A percentile compares a stretch with the other conserved stretches of the same genome.
These are phyloP conservation scores for Shinisaurus crocodilurus DNA, from an alignment of 2,113 vertebrate species.

Conservation along the genomic window DNA sequence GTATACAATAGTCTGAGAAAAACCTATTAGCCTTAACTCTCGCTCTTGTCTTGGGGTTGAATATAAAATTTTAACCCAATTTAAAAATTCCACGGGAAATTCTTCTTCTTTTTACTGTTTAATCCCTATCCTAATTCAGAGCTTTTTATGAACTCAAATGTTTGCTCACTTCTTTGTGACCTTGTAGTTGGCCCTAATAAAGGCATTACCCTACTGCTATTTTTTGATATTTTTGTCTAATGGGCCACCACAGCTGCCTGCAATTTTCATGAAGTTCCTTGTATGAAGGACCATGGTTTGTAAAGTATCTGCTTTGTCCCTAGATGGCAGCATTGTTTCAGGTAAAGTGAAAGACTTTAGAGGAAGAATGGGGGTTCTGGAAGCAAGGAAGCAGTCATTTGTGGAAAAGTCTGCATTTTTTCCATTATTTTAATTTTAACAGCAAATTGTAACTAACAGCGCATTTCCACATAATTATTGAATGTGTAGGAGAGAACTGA, in stretches of 20 bases:
- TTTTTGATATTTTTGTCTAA: background rate
- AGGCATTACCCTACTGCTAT: background rate
- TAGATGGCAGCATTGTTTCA: conserved; percentile 68
- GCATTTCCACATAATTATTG: conserved; percentile 43
- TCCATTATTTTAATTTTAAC: conserved; percentile 37
- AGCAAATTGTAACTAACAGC: conserved; percentile 36
- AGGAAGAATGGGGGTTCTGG: background rate
- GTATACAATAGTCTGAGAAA: too few species aligned
- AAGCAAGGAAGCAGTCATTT: background rate
- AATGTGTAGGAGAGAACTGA: conserved; percentile 29
- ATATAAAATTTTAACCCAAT: too few species aligned
- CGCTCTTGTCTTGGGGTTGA: too few species aligned
- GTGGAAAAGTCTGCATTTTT: background rate
- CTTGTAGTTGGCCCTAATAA: background rate
- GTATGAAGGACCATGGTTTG: background rate
- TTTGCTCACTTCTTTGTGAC: background rate
- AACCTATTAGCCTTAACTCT: too few species aligned
- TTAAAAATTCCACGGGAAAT: too few species aligned
- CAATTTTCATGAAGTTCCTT: background rate
- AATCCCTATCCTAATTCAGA: background rate
- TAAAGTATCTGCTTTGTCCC: conserved; percentile 38
- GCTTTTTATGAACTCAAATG: background rate
- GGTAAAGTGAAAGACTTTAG: background rate
- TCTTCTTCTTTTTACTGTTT: background rate
- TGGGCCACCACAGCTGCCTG: background rate